phyloP scores from a whole-genome alignment of 2,797 vertebrate genomes.

The Ceryle rudis region DNA sequence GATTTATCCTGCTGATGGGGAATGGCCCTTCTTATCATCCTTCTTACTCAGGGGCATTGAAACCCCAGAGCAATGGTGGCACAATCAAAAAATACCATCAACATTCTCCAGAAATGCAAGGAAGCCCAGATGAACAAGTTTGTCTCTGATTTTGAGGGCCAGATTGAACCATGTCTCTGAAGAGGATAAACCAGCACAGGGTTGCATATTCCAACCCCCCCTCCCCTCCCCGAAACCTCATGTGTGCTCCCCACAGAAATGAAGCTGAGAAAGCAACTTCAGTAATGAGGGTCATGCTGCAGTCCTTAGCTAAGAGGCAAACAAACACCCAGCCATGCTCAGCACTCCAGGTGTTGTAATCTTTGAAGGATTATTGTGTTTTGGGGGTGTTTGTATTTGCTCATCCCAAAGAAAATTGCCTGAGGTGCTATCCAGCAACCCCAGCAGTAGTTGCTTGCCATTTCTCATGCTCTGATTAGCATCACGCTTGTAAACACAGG shows the following conservation, averaged over 20 bases:
- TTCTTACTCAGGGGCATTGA: not conserved
- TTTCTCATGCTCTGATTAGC: not conserved
- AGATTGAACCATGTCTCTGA: not conserved
- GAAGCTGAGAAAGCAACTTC: not conserved
- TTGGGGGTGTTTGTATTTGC: not conserved
- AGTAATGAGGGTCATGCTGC: no score
- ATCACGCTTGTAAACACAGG: not conserved
- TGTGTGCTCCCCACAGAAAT: accelerated
- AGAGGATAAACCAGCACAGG: not conserved
- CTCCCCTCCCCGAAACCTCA: not conserved
- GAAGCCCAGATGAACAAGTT: not conserved
- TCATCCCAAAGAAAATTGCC: not conserved
- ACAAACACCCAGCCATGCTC: not conserved
- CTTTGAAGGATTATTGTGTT: not conserved
- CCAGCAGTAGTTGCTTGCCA: not conserved
- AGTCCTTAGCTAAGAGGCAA: not conserved
- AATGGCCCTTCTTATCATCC: not conserved
- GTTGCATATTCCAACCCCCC: not conserved
- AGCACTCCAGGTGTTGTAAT: not conserved
- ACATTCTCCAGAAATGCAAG: not conserved
- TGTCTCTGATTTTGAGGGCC: not conserved
- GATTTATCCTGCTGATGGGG: not conserved
- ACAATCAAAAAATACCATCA: not conserved
- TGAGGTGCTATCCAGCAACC: not conserved
- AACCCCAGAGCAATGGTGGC: not conserved